Conservation (phyloP, 64 coral and sea anemone species). For the Porites lutea region DNA sequence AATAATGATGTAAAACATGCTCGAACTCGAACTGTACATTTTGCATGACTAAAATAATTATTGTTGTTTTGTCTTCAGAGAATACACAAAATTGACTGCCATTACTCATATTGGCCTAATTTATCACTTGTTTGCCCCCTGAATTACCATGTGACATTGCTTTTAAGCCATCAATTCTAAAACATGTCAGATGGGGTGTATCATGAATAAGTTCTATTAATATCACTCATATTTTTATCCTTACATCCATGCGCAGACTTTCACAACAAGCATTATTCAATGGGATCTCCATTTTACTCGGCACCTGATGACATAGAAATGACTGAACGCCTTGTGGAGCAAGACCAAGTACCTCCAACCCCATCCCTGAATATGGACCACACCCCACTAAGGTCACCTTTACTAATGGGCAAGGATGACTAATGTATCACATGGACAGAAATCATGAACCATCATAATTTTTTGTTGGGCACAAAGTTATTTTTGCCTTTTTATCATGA, state of each 20-base stretch:
- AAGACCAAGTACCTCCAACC: slow-evolving; percentile 24
- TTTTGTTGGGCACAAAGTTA: too few relatives aligned
- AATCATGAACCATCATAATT: neutral
- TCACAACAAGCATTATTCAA: slow-evolving; percentile 77
- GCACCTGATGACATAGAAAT: slow-evolving; percentile 89
- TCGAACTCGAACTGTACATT: too few relatives aligned
- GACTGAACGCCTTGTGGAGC: slow-evolving; percentile 64
- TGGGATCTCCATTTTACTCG: slow-evolving; percentile 91
- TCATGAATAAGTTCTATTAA: neutral
- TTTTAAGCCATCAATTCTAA: too few relatives aligned
- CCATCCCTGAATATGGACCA: slow-evolving; percentile 17
- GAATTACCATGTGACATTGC: too few relatives aligned
- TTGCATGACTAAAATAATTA: too few relatives aligned
- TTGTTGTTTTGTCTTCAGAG: too few relatives aligned
- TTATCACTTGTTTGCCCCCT: too few relatives aligned
- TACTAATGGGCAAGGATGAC: neutral
- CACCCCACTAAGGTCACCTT: slow-evolving; percentile 13
- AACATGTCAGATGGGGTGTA: too few relatives aligned
- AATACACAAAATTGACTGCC: too few relatives aligned
- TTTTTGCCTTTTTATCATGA: too few relatives aligned
- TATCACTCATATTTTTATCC: slow-evolving; percentile 26
- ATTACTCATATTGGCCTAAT: too few relatives aligned
- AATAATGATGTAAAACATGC: too few relatives aligned
- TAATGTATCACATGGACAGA: neutral
- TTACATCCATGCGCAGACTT: slow-evolving; percentile 62